Evolutionary conservation across 2,113 vertebrate species (phyloP), one percentile per base, ranked within the genome.

Genomic region (Hucho hucho): DNA sequence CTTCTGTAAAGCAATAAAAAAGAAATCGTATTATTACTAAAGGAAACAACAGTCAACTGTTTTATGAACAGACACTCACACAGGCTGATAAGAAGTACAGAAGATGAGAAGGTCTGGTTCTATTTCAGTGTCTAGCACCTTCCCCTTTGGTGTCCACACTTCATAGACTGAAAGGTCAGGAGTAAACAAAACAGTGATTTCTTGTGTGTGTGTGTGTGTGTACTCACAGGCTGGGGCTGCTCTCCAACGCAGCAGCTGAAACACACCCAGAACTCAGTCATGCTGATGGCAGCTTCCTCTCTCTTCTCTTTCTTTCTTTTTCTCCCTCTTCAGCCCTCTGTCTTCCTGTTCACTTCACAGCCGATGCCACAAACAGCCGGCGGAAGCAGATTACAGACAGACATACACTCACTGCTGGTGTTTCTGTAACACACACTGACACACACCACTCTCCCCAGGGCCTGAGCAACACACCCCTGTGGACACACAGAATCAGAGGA

Each of bases 191-290:
- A 16, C 49, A 18, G 68, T 72, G 37, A 64, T 29, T 28, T 13
- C 20, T 6, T 46, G 63, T 58, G 29, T 11, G 69, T 61, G 18
- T 67, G 24, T 65, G 28, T 29, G 29, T 29, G 58, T 73, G 20
- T 49, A 96, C 96, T 92, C 85, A 97, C 96, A 70, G 95, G 93
- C 53, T 96, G 95, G 13, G 96, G 95, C 87, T 96, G 95, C 81
- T 95, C 96, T 75, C 95, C 95, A 76, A 94, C 88, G 84, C 93
- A 94, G 91, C 93, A 94, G 87, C 92, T 94, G 84, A 94, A 94
- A 83, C 93, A 94, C 84, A 94, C 89, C 93, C 92, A 94, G 89
- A 94, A 93, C 84, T 96, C 96, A 49, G 95, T 96, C 96, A 97
- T 97, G 86, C 43, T 92, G 64, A 84, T 82, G 83, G 77, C 72